Evolutionary conservation across 2,113 vertebrate species (phyloP), one percentile per base, ranked within the genome.

Genomic region (Mungos mungo): DNA sequence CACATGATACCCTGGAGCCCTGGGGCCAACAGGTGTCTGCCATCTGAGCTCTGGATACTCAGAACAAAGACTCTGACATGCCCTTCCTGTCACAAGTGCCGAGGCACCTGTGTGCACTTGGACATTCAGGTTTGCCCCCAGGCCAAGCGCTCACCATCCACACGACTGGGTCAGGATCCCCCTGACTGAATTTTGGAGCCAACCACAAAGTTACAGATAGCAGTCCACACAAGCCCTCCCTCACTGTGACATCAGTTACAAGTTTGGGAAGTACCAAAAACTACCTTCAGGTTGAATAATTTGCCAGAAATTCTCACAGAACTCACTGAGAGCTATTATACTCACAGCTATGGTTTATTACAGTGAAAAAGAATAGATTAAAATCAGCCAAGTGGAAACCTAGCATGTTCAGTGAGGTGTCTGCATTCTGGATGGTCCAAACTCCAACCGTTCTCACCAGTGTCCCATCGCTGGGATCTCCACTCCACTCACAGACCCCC

Each of bases 21-120:
- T 15, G 13, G 33, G 45, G 63, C 41, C 35, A 47, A 11, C n/a
- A 31, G 63, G 18, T 18, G 10, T 54, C 82, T 52, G 3, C 23
- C 27, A n/a, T 76, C 93, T 57, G 87, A 76, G 41, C 41, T 87
- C 47, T 76, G 72, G 50, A 1, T 41, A 21, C 45, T 83, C 76
- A 88, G 54, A 50, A 15, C 5, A 1, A 0, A 2, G 81, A 31
- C 86, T 76, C 60, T 33, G 45, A 11, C 0, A 0, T 2, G 1
- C 74, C 33, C 69, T 83, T 60, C 50, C 69, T 23, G 21, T 12
- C 5, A 23, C 76, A 77, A 45, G 93, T 41, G 6, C 27, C 79
- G 11, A 4, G 88, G 13, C 41, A 21, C 47, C 84, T 21, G 25
- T 89, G 66, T 50, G 29, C 2, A 9, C 93, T 38, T 19, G 10